Base-by-base conservation (phyloP, 2,888 invertebrate genomes). In the Dicyrtoma fusca region DNA sequence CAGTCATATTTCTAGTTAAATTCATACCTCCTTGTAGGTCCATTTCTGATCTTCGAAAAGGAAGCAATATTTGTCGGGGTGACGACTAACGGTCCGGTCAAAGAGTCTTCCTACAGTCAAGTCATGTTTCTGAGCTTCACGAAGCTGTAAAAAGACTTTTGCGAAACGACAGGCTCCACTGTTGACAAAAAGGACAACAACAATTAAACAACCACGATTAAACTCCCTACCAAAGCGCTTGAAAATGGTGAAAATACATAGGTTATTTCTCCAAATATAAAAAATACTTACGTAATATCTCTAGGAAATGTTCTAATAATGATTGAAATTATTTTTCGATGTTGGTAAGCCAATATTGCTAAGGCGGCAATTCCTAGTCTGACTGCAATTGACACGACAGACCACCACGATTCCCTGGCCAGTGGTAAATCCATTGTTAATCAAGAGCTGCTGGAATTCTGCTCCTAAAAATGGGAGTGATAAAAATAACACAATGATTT, bases 21-120 rank as follows among this genome's bases (percentile, higher is more conserved):
- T 25, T 14, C 23, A n/a, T 64, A 95, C 91, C 87, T 95, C 90
- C 79, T 89, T 87, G 83, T 92, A 95, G 0, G 92, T 92, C 92
- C 93, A 94, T 78, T 88, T 88, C 84, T 91, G 89, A 77, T 92
- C 90, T 83, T 95, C 92, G 81, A 87, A 91, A 45, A 94, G 85
- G 80, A 95, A 90, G 79, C 92, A 92, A 0, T 89, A 84, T 84
- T 95, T 95, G 79, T 93, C 88, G 0, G 95, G 95, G 83, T 92
- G 89, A 81, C 88, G 90, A 26, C 87, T 86, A 1, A 91, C 92
- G 81, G 89, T 85, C 76, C 62, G 21, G 44, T 79, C 78, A 65
- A 79, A 78, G 53, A 75, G 47, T 53, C 69, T 75, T 17, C 74
- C 75, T 23, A 77, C 76, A 0, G 77, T 76, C 23, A 74, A 69